These are phyloP conservation scores for Brenthis ino DNA, from an alignment of 2,888 invertebrate genomes.

Conservation along the genomic window DNA sequence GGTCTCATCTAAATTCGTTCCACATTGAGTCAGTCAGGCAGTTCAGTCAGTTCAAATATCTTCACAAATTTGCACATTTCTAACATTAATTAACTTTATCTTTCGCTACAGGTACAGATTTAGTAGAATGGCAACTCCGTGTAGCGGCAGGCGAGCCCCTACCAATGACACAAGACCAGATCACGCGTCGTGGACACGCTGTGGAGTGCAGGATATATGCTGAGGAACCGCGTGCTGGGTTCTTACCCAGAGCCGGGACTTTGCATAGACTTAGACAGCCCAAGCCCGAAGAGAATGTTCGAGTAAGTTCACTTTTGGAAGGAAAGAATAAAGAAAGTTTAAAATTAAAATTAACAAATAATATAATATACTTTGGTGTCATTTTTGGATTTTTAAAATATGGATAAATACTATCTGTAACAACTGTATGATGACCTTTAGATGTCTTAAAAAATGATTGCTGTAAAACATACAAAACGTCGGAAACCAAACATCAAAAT, in stretches of 20 bases:
- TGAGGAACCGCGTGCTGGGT: conserved; percentile 91
- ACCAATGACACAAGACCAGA: conserved; percentile 89
- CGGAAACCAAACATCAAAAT: too few relatives aligned
- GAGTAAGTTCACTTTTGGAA: conserved; percentile 63
- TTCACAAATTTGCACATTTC: background rate
- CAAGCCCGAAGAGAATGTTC: conserved; percentile 81
- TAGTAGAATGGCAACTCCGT: conserved; percentile 98
- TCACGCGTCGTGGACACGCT: conserved; percentile 91
- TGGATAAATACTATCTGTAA: too few relatives aligned
- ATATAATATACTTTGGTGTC: too few relatives aligned
- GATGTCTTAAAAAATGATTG: too few relatives aligned
- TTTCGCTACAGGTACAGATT: conserved; percentile 85
- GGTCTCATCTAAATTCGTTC: too few relatives aligned
- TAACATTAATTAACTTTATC: background rate
- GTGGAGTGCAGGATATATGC: conserved; percentile 99
- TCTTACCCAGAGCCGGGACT: conserved; percentile 96
- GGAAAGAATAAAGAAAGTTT: too few relatives aligned
- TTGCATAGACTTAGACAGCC: conserved; percentile 90
- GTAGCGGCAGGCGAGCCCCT: conserved; percentile 94
- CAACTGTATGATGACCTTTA: too few relatives aligned
- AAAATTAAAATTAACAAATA: too few relatives aligned
- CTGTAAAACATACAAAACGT: too few relatives aligned
- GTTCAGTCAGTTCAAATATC: too few relatives aligned
- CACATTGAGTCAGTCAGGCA: too few relatives aligned
- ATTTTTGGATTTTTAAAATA: too few relatives aligned